Evolutionary conservation across 2,888 invertebrate species (phyloP), one percentile per base, ranked within the genome.

Genomic region (Eupithecia subumbrata): DNA sequence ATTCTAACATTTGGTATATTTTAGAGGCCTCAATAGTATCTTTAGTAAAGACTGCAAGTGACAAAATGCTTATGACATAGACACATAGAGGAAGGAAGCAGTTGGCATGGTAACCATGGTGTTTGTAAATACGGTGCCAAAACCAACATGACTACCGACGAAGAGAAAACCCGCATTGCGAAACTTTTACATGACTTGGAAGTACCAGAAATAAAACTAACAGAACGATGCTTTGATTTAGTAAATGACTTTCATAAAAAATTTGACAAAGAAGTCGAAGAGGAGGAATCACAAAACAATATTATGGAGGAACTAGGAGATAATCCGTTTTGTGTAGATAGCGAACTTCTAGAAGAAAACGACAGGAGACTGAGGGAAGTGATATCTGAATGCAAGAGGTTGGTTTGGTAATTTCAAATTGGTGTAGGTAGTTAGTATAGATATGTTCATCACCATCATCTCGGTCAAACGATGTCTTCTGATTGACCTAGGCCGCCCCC

Each of bases 321-420:
- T n/a, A 94, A 94, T 73, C 94, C 94, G 0, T 94, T 92, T 76
- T 84, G 85, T 72, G 90, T 89, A 0, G 92, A 94, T 69, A 84
- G 79, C 70, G 67, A 74, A 2, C 76, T 91, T n/a, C 79, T 94
- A 5, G 88, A 89, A 75, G 91, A 92, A 80, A 94, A 87, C 77
- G 90, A 92, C 73, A 87, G 80, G 12, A 93, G 93, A 82, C 78
- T 94, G 22, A 82, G 80, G 60, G 85, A 88, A 76, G 81, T 94
- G 8, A 75, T 90, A 0, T 73, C 82, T 45, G 86, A 88, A 78
- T 85, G 82, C 69, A 91, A 88, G 84, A 84, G 88, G 93, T 93
- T 72, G 45, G 83, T 78, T 64, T 66, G 9, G 34, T 34, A 34
- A 34, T 8, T 18, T 34, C 22, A 12, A 25, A n/a, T 22, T 60